Percentiles rank a stretch among this genome's conserved stretches.
Evolutionary conservation across 2,888 invertebrate species (phyloP).

Genomic region (Andrena fulva): DNA sequence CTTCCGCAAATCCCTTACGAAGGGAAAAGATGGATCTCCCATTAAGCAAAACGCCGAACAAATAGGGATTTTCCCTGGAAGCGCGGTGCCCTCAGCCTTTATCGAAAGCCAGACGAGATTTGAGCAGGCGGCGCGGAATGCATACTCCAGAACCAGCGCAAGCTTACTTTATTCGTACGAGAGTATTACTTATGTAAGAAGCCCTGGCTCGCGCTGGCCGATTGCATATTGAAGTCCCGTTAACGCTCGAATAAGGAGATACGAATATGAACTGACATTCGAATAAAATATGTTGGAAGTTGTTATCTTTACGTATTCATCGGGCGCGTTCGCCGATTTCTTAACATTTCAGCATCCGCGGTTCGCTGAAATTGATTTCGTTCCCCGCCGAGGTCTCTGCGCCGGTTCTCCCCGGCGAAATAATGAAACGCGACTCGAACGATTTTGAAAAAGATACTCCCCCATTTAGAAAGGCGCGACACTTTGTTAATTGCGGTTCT

Average conservation of each 20-base stretch:
- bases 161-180: slow-evolving; percentile 53
- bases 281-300: too few relatives aligned
- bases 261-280: neutral
- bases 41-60: slow-evolving; percentile 76
- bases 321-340: neutral
- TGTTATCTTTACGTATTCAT: neutral
- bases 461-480: slow-evolving; percentile 43
- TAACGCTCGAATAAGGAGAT: slow-evolving; percentile 3
- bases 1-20: slow-evolving; percentile 64
- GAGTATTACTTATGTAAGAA: slow-evolving; percentile 44
- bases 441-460: slow-evolving; percentile 51
- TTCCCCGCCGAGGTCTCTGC: neutral
- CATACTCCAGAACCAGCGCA: slow-evolving; percentile 18
- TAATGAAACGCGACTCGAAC: slow-evolving; percentile 16
- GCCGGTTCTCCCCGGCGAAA: neutral
- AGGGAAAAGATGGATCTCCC: slow-evolving; percentile 69
- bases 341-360: neutral
- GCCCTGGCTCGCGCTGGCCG: slow-evolving; percentile 7
- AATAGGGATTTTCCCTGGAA: slow-evolving; percentile 68
- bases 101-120: slow-evolving; percentile 67
- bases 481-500: slow-evolving; percentile 62
- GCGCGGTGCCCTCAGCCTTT: slow-evolving; percentile 55
- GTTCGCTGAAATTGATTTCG: slow-evolving; percentile 7
- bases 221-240: slow-evolving; percentile 11
- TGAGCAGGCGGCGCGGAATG: slow-evolving; percentile 65